These are phyloP conservation scores for Atrina japonica DNA, from an alignment of 2,888 invertebrate species.

Conservation along the genomic window DNA sequence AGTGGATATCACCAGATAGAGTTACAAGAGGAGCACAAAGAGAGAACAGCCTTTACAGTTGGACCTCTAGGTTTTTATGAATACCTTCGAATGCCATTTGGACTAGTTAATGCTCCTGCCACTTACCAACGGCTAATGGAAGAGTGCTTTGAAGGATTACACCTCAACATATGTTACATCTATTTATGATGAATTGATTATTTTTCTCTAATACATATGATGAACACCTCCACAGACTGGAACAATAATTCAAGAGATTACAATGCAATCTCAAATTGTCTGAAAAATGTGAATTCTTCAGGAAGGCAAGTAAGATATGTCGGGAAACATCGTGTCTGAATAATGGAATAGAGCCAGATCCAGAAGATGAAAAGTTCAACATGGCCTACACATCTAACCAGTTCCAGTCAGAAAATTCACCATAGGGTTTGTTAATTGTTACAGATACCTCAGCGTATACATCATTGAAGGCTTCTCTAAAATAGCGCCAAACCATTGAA, in stretches of 20 bases:
- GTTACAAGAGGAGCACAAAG: slow-evolving; percentile 5
- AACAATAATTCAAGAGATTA: too few relatives aligned
- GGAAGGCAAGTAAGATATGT: not conserved
- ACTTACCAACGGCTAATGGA: not conserved
- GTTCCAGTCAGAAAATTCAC: not conserved
- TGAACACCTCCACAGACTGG: too few relatives aligned
- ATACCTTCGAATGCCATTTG: not conserved
- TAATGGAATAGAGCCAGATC: slow-evolving; percentile 9
- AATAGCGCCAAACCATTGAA: too few relatives aligned
- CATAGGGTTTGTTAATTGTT: too few relatives aligned
- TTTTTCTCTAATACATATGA: not conserved
- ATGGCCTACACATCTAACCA: not conserved
- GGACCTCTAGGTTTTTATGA: not conserved
- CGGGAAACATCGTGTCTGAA: not conserved
- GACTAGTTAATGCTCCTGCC: not conserved
- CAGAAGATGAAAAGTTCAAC: too few relatives aligned
- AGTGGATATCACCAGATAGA: slow-evolving; percentile 16
- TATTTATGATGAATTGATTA: slow-evolving; percentile 7
- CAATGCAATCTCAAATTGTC: too few relatives aligned
- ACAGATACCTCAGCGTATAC: too few relatives aligned
- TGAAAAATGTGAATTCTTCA: not conserved
- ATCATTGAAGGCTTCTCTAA: too few relatives aligned
- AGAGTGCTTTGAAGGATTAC: too few relatives aligned
- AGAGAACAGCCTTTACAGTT: not conserved
- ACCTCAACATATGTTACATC: slow-evolving; percentile 4